Base-by-base conservation (phyloP, 2,888 invertebrate genomes). In the Sphinx pinastri region DNA sequence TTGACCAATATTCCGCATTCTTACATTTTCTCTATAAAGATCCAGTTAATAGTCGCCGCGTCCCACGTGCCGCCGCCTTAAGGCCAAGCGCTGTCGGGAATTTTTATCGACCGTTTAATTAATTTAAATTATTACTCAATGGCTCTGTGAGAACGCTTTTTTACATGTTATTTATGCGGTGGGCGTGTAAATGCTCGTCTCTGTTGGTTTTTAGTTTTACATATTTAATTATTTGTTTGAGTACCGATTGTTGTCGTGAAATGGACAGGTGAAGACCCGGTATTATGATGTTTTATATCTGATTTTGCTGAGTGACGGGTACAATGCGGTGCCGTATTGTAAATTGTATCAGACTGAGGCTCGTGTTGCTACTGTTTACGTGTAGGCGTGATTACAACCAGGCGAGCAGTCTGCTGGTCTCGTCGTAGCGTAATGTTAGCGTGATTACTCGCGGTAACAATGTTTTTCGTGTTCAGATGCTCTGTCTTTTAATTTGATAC, bases 1-100 rank as follows among this genome's bases (percentile, higher is more conserved):
- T 78, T 77, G 75, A 72, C 73, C 74, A 76, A 75, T 79, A 81
- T 90, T 90, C 88, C 90, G 87, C 89, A 88, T 91, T 91, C 89
- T 81, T 71, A 79, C 79, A 82, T 84, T 84, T 81, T 83, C 84
- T 86, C 85, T 85, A 84, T 86, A 86, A 88, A 89, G 85, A 87
- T 85, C 83, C 80, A 77, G 83, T 84, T 89, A 87, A 88, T 87
- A 81, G 86, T 83, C 85, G 75, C 81, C 81, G 79, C 89, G 76
- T 82, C 89, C 88, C 88, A 89, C 89, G 86, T 86, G 81, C 77
- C 79, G 60, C 63, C 63, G 70, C 51, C 72, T 89, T 90, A 90
- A 90, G 89, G 90, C 78, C 80, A 75, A 81, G 82, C 63, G 60
- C 58, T 68, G 52, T 70, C 68, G 71, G 71, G 74, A 73, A 71